Evolutionary conservation across 2,888 invertebrate species (phyloP).

Genomic region (Andrena bicolor): DNA sequence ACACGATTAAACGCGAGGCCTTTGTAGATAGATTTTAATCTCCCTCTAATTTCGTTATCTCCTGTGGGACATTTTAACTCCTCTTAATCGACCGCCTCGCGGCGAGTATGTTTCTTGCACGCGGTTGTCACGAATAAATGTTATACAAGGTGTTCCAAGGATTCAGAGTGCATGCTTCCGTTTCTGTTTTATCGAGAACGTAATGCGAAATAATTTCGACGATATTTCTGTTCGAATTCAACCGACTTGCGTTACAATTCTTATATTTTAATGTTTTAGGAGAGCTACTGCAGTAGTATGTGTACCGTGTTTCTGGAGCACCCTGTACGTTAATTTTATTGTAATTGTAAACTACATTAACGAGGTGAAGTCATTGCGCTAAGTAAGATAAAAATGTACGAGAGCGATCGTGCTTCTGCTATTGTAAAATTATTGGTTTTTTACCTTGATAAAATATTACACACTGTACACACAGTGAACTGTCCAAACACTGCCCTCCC

Average conservation of each 20-base stretch:
- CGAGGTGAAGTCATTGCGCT: slow-evolving; percentile 41
- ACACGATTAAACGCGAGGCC: slow-evolving; percentile 74
- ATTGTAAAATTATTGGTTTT: slow-evolving; percentile 68
- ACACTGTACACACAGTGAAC: slow-evolving; percentile 61
- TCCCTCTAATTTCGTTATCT: slow-evolving; percentile 52
- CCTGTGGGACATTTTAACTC: slow-evolving; percentile 13
- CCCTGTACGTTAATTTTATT: slow-evolving; percentile 49
- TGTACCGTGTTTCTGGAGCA: slow-evolving; percentile 33
- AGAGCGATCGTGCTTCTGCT: slow-evolving; percentile 60
- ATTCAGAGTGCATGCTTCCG: background rate
- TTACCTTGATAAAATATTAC: slow-evolving; percentile 71
- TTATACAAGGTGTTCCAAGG: slow-evolving; percentile 47
- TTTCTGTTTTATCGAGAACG: background rate
- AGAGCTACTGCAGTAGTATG: background rate
- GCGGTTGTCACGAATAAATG: slow-evolving; percentile 36
- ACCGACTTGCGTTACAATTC: background rate
- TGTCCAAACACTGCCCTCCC: slow-evolving; percentile 57
- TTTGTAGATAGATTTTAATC: slow-evolving; percentile 80
- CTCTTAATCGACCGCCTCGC: slow-evolving; percentile 28
- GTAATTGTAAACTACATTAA: slow-evolving; percentile 52
- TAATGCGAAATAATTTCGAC: slow-evolving; percentile 4
- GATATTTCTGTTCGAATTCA: background rate
- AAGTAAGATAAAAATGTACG: slow-evolving; percentile 58
- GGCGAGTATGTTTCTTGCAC: slow-evolving; percentile 31
- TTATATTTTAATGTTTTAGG: background rate